Evolutionary conservation across 2,113 vertebrate species (phyloP).

Genomic region (Thinocorus orbignyianus): DNA sequence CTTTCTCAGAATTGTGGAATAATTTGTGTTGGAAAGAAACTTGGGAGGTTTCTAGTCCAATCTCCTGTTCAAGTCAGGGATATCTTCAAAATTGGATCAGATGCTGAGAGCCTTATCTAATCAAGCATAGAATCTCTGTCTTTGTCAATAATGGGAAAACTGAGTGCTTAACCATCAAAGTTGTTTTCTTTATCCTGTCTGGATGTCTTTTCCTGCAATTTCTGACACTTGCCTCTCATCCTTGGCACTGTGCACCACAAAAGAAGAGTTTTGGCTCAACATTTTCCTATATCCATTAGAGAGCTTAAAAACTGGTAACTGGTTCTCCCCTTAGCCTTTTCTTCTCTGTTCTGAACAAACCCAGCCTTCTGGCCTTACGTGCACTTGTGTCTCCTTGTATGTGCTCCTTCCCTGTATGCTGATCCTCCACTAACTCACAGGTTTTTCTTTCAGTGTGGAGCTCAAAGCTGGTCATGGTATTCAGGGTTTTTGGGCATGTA

Average conservation of each 20-base stretch:
- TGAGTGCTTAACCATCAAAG: background rate
- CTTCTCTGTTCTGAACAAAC: background rate
- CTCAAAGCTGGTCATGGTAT: background rate
- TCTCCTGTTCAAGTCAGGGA: background rate
- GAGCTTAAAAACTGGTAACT: background rate
- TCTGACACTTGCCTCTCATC: background rate
- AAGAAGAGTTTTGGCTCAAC: background rate
- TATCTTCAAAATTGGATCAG: background rate
- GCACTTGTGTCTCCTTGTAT: background rate
- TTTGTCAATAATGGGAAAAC: background rate
- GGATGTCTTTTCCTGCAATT: background rate
- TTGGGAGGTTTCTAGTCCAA: background rate
- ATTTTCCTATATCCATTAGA: background rate
- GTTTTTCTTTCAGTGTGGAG: background rate
- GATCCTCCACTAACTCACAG: background rate
- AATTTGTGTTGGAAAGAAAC: background rate
- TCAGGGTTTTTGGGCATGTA: background rate
- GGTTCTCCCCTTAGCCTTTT: background rate
- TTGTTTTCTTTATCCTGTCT: background rate
- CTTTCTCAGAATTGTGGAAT: constrained; percentile 2
- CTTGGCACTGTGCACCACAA: background rate
- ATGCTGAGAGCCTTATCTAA: background rate
- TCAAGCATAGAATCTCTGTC: background rate
- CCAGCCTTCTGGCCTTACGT: background rate
- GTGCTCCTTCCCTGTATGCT: background rate